A percentile compares a stretch with the other conserved stretches of the same genome.
These are phyloP conservation scores for Pipra filicauda DNA, from an alignment of 2,113 vertebrate species.

Conservation along the genomic window DNA sequence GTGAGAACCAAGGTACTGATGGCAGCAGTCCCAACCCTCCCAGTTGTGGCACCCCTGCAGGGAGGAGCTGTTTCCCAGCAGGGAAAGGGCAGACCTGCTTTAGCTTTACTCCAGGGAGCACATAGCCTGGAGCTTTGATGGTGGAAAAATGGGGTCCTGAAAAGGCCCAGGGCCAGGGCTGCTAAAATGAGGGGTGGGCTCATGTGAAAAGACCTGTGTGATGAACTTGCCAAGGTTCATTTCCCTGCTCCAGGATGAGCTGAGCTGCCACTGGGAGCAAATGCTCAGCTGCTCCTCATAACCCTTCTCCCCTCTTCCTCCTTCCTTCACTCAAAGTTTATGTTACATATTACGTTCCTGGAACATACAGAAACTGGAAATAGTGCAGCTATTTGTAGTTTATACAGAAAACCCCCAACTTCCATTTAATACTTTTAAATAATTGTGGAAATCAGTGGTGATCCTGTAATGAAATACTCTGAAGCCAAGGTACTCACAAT, in stretches of 20 bases:
- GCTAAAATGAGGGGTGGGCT: neutral
- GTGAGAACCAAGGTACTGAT: accelerated
- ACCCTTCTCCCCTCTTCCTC: neutral
- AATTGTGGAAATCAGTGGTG: neutral
- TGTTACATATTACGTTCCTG: neutral
- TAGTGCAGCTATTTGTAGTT: neutral
- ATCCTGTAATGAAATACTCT: neutral
- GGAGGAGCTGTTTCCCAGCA: neutral
- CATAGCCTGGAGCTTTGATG: accelerated
- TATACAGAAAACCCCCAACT: neutral
- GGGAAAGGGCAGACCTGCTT: neutral
- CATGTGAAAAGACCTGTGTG: accelerated
- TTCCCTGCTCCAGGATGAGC: accelerated
- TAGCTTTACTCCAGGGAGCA: neutral
- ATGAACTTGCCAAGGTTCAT: neutral
- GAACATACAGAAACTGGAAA: neutral
- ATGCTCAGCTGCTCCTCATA: neutral
- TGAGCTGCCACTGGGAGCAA: neutral
- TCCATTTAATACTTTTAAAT: neutral
- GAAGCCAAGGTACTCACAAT: neutral
- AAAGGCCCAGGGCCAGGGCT: neutral
- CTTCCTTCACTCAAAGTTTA: neutral
- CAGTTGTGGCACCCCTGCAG: neutral
- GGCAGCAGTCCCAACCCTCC: neutral
- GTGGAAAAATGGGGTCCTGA: neutral